Base-by-base conservation (phyloP, 2,888 invertebrate species). In the Drosophila quasianomalipes region DNA sequence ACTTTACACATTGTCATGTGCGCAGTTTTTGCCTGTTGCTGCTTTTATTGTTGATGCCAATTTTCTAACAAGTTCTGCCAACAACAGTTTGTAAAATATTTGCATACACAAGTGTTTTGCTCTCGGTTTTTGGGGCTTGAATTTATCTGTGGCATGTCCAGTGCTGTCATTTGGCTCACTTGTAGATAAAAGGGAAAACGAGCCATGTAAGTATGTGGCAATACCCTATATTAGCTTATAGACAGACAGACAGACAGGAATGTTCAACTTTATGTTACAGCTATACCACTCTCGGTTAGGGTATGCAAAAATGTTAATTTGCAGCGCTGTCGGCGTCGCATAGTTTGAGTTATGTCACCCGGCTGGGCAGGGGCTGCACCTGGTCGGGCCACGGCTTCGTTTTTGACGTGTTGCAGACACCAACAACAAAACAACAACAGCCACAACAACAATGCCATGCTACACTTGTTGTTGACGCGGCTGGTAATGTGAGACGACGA, bases 51-150 rank as follows among this genome's bases (percentile, higher is more conserved):
- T 41, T 53, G 53, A 70, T 76, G 70, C 61, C 83, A 82, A 61
- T 83, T 85, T 90, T 90, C 90, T 90, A 85, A 85, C 89, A 85
- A 88, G 89, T 85, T 85, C 88, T 84, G 89, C 76, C 71, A 74
- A 63, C 70, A 63, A 44, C 69, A 66, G 74, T 70, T 79, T 77
- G 59, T 54, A 67, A 68, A 88, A 90, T 90, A 90, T 85, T 90
- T 85, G 86, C 85, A 78, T 90, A 89, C 76, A 78, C 90, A 85
- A 85, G 85, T 85, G 85, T 85, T 81, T 77, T 51, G 51, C 58
- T 61, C 67, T 75, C 65, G 22, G 52, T 57, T 64, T 62, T 62
- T 47, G 30, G 41, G 28, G 28, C 22, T 31, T 44, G 60, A 4
- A 39, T 35, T 62, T 64, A 74, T 63, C 71, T 78, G 51, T 72